Evolutionary conservation across 2,888 invertebrate species (phyloP).

Genomic region (Nematopogon swammerdamellus): DNA sequence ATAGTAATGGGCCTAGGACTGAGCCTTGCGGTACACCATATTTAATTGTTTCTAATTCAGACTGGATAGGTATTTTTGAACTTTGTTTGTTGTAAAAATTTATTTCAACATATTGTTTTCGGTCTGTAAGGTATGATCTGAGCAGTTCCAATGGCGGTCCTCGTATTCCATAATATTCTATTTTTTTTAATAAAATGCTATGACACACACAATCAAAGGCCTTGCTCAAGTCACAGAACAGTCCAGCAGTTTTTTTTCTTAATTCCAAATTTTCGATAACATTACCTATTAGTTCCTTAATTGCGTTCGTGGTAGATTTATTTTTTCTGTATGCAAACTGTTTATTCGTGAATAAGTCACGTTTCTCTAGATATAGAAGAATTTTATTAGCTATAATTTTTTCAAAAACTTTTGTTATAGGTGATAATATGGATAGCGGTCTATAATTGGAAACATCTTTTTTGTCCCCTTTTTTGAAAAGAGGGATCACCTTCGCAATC

Average conservation of each 20-base stretch:
- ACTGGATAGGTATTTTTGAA: not conserved
- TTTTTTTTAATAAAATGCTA: not conserved
- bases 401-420: conserved; percentile 10
- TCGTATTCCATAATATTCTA: not conserved
- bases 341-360: not conserved
- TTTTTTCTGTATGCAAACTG: not conserved
- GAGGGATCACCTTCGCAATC: not conserved
- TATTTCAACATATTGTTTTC: not conserved
- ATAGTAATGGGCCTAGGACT: no score
- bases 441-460: conserved; percentile 2
- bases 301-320: not conserved
- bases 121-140: not conserved
- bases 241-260: not conserved
- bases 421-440: conserved; percentile 3
- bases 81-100: not conserved
- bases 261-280: not conserved
- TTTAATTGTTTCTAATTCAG: not conserved
- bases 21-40: not conserved
- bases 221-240: not conserved
- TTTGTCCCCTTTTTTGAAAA: conserved; percentile 4
- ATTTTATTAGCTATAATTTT: conserved; percentile 7
- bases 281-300: not conserved
- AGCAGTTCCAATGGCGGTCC: not conserved
- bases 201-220: not conserved
- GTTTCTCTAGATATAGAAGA: not conserved